Evolutionary conservation across 37 sponge, comb jelly and placozoan genomes (phyloP), one percentile per base, ranked within the genome.

Genomic region (Aphrocallistes beatrix): DNA sequence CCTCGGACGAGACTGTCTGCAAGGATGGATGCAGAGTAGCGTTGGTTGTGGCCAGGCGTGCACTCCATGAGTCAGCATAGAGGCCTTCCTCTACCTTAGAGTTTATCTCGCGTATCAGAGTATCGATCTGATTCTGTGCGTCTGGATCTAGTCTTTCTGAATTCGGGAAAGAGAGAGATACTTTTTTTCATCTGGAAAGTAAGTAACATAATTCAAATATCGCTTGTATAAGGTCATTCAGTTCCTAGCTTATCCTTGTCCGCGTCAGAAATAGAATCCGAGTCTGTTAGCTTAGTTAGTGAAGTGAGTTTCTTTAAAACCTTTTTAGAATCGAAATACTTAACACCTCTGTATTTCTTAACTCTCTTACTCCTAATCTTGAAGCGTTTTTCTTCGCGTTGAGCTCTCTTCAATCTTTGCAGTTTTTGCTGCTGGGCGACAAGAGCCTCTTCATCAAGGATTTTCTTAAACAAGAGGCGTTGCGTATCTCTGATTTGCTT

Each of bases 381-480:
- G 34, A 25, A 19, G 3, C 75, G 75, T 19, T 30, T 60, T 30
- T 60, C 75, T 13, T 60, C 75, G 34, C 28, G n/a, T 25, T 60
- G n/a, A 6, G 75, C 8, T 30, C n/a, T 60, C 75, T 13, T 60
- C 8, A 60, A 30, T 60, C n/a, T 3, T 6, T 60, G 28, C 3
- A 60, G 75, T 28, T 60, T 60, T 6, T 3, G 28, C 34, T 60
- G 75, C n/a, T 60, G 75, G 8, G 75, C 10, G 6, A 25, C n/a
- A 30, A 13, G 28, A 13, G 32, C 75, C 34, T 60, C 75, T 13
- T 3, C 75, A 13, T 19, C 10, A 6, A 60, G 75, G n/a, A 60
- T 60, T 3, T 60, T 60, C 75, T 60, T 60, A 30, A 60, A 60
- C n/a, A 60, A 60, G 75, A 60, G 75, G n/a, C 75, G 75, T 13